Base-by-base conservation (phyloP, 2,888 invertebrate species). In the Hesperia comma region DNA sequence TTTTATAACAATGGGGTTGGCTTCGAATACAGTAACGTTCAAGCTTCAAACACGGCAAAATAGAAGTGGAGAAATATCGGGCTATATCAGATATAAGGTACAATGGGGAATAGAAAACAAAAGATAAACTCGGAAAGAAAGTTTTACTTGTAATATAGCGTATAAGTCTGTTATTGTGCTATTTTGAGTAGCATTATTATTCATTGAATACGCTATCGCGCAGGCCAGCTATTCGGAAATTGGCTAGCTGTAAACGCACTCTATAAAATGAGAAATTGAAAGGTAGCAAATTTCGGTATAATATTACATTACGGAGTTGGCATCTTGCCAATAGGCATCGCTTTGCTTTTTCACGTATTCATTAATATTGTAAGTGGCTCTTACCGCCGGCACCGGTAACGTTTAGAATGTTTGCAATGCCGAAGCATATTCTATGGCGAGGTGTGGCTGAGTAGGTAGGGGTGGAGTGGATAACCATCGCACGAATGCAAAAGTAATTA, bases 221-320 rank as follows among this genome's bases (percentile, higher is more conserved):
- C 19, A 49, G 55, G 37, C 54, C 66, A 66, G 55, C 61, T 55
- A 54, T 67, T 61, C 40, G 67, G 67, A 56, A 56, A 67, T 67
- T 67, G 67, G 55, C 67, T 19, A 66, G 66, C 60, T 46, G 49
- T 61, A 61, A 61, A 67, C 67, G 56, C 67, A 61, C 67, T 67
- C 67, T 67, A 67, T 67, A 61, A 67, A 67, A 67, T 67, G 67
- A 67, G 67, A 70, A 72, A 72, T 68, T 68, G 53, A 60, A 66
- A 62, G 61, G 53, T 68, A 58, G 53, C 67, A 61, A 57, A 57
- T 57, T 62, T 43, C 17, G 43, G 51, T 62, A 51, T 69, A 62
- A 67, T 62, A 68, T 58, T 58, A 43, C 54, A 58, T 69, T 66
- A 66, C 66, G 43, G 56, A 67, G 46, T 63, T 69, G 69, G 69